phyloP scores from a whole-genome alignment of 2,113 vertebrate species.

The Bufo bufo region DNA sequence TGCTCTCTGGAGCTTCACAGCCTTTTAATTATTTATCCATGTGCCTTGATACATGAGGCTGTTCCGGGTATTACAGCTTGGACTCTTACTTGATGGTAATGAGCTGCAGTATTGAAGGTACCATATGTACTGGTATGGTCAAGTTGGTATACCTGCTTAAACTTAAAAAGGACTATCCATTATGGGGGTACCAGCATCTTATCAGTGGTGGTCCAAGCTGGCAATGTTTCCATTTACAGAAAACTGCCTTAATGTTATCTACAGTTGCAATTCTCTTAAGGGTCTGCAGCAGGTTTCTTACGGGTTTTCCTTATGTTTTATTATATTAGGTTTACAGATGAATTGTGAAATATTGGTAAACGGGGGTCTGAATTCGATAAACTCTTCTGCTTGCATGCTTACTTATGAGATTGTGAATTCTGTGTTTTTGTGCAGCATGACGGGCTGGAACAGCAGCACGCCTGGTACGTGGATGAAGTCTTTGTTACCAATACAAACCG shows the following conservation, averaged over 20 bases:
- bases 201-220: not conserved
- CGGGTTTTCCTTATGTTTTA: not conserved
- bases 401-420: not conserved
- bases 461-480: slow-evolving; percentile 61
- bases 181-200: no score
- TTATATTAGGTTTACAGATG: no score
- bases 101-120: no score
- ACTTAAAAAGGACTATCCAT: no score
- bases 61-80: no score
- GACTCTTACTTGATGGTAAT: no score
- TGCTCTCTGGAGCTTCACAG: not conserved
- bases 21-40: not conserved
- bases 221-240: not conserved
- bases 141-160: no score
- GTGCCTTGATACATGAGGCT: no score
- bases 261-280: not conserved
- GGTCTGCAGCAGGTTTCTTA: no score
- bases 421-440: slow-evolving; percentile 50
- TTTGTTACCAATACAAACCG: slow-evolving; percentile 54
- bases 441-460: slow-evolving; percentile 58
- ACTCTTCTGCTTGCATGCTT: not conserved
- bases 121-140: no score
- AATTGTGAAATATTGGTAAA: no score
- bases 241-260: not conserved
- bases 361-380: no score